Evolutionary conservation across 2,797 vertebrate species (phyloP).

Genomic region (Cryptoblepharus egeriae): DNA sequence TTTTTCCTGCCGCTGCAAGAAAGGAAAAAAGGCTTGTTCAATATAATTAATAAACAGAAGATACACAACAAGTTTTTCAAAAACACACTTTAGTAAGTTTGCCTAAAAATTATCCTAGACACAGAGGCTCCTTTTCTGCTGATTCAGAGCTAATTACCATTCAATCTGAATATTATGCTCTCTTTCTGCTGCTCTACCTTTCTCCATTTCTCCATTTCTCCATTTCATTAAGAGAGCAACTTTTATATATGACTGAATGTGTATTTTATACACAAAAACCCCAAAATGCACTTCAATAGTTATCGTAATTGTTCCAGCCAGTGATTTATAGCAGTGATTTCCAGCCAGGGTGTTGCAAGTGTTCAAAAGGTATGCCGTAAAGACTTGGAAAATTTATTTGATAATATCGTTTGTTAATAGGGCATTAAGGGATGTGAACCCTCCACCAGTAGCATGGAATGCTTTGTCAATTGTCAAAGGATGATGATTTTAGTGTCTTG

Average conservation of each 20-base stretch:
- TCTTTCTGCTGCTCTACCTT: not conserved
- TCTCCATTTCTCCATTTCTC: too few relatives aligned
- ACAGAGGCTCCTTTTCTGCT: not conserved
- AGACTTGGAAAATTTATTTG: too few relatives aligned
- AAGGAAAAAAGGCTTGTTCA: conserved; percentile 36
- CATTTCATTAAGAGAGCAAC: not conserved
- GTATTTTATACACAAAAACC: not conserved
- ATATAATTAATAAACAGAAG: conserved; percentile 28
- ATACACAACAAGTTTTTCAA: conserved; percentile 29
- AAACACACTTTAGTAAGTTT: not conserved
- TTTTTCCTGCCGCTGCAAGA: conserved; percentile 85
- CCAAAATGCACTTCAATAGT: too few relatives aligned
- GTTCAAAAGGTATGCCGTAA: too few relatives aligned
- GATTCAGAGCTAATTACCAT: not conserved
- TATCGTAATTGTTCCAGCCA: too few relatives aligned
- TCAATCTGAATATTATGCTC: not conserved
- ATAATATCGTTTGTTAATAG: too few relatives aligned
- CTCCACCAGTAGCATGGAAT: too few relatives aligned
- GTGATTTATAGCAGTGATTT: too few relatives aligned
- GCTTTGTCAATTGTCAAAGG: too few relatives aligned
- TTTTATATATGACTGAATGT: not conserved
- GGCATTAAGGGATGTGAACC: too few relatives aligned
- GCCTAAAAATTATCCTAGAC: conserved; percentile 3
- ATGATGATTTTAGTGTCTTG: too few relatives aligned
- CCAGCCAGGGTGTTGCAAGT: too few relatives aligned